A percentile compares a stretch with the other conserved stretches of the same genome.
Evolutionary conservation across 2,888 invertebrate genomes (phyloP).

Genomic region (Melinopterus prodromus): DNA sequence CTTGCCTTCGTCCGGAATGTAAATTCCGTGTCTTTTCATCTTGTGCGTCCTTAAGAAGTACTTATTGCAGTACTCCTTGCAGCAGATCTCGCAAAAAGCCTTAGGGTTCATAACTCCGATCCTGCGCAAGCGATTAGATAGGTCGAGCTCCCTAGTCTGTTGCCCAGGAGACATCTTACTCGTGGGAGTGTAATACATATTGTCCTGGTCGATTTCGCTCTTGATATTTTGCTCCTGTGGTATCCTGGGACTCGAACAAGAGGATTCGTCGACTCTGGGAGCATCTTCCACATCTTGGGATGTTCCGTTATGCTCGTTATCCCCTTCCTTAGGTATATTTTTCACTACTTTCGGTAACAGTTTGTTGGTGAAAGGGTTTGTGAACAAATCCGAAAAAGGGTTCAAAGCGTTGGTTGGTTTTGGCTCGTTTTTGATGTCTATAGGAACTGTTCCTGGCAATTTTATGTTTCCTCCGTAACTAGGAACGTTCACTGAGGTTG

Average conservation of each 20-base stretch:
- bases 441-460: slow-evolving; percentile 55
- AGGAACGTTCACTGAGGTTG: slow-evolving; percentile 52
- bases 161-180: slow-evolving; percentile 57
- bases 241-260: slow-evolving; percentile 52
- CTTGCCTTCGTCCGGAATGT: slow-evolving; percentile 67
- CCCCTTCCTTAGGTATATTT: slow-evolving; percentile 28
- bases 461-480: slow-evolving; percentile 54
- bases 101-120: slow-evolving; percentile 86
- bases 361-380: slow-evolving; percentile 75
- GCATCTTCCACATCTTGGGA: slow-evolving; percentile 17
- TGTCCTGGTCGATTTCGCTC: slow-evolving; percentile 53
- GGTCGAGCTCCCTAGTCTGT: slow-evolving; percentile 71
- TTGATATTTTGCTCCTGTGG: slow-evolving; percentile 57
- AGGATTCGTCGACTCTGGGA: slow-evolving; percentile 48
- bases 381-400: slow-evolving; percentile 74
- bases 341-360: slow-evolving; percentile 54
- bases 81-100: slow-evolving; percentile 93
- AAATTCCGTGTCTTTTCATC: slow-evolving; percentile 90
- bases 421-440: slow-evolving; percentile 54
- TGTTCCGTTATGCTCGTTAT: slow-evolving; percentile 60
- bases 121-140: slow-evolving; percentile 78
- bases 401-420: slow-evolving; percentile 46
- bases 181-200: slow-evolving; percentile 49
- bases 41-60: slow-evolving; percentile 93
- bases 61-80: slow-evolving; percentile 93